Evolutionary conservation across 2,888 invertebrate genomes (phyloP).

Genomic region (Lumbricus terrestris): DNA sequence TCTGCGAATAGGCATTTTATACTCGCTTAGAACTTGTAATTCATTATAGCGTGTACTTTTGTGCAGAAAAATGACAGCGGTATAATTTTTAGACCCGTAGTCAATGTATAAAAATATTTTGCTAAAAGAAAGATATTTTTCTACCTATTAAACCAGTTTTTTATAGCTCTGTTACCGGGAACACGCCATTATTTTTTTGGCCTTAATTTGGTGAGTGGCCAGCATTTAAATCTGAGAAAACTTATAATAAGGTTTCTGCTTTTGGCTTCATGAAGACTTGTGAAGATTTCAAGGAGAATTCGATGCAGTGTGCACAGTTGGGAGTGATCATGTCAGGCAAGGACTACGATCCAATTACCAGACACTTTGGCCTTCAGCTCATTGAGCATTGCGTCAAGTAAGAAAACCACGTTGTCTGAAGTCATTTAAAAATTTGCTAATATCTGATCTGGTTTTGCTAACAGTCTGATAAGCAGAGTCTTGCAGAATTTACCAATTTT

Average conservation of each 20-base stretch:
- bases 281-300: slow-evolving; percentile 76
- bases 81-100: no score
- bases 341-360: slow-evolving; percentile 73
- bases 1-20: no score
- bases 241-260: not conserved
- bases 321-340: slow-evolving; percentile 78
- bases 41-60: no score
- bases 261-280: slow-evolving; percentile 37
- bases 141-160: no score
- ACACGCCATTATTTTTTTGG: no score
- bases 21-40: no score
- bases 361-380: slow-evolving; percentile 87
- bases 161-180: no score
- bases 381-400: slow-evolving; percentile 89
- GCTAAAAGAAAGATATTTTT: no score
- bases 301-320: slow-evolving; percentile 82
- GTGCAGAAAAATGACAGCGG: no score
- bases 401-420: slow-evolving; percentile 34
- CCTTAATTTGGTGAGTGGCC: not conserved
- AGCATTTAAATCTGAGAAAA: not conserved
- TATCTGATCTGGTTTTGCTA: not conserved
- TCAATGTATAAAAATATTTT: no score
- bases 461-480: not conserved
- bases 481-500: no score
- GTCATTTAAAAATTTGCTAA: not conserved